Evolutionary conservation across 2,113 vertebrate species (phyloP), one percentile per base, ranked within the genome.

Genomic region (Leptocoma aspasia): DNA sequence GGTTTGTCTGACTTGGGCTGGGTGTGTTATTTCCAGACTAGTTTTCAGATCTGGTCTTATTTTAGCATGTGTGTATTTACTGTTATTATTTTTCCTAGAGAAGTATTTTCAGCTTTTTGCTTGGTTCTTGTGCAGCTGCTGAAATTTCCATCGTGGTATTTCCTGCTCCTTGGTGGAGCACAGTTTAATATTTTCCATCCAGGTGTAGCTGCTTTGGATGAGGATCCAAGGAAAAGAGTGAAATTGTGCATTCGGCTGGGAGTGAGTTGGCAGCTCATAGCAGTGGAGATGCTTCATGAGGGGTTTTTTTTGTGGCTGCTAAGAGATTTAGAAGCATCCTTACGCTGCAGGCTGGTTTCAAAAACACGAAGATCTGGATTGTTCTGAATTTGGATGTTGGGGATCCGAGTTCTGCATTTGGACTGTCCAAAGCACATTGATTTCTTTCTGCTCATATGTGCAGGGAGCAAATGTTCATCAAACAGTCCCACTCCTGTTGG

Each of bases 91-190:
- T 93, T 94, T 77, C 75, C 64, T 92, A 69, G 73, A 82, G 53
- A 70, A 93, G 17, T 96, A 95, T 95, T 97, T 96, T 95, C 96
- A 92, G 86, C 69, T 75, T 85, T 90, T 63, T 80, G 27, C 88
- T 81, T 31, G 59, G 44, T 94, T 86, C 82, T 50, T 72, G 41
- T 77, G 77, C 89, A 89, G 59, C 82, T 78, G 69, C 75, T 79
- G 42, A 56, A 54, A 28, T 95, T 94, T 94, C 95, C 89, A 81
- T 47, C 10, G 0, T 66, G 69, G 41, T 66, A 61, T 92, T 94
- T 91, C 92, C 1, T 0, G n/a, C 93, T 90, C 73, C 85, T 94
- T 35, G 92, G 66, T 82, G 69, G 71, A 82, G 70, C 68, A 37
- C 4, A 33, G 83, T 69, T 69, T 82, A 35, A 61, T 96, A 66